These are phyloP conservation scores for Circaetus gallicus DNA, from an alignment of 2,113 vertebrate genomes.

Conservation along the genomic window DNA sequence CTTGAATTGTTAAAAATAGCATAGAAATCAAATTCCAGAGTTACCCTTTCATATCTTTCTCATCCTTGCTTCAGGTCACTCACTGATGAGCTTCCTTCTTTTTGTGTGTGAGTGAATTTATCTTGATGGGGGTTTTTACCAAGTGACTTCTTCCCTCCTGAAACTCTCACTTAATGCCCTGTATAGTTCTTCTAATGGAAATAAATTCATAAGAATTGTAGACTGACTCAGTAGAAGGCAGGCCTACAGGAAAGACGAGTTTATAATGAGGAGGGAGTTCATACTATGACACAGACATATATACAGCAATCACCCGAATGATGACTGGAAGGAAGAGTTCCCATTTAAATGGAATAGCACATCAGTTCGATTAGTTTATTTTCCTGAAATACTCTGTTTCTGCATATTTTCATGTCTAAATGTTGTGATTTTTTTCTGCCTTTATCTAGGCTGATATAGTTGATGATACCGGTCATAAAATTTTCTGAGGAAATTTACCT, in stretches of 20 bases:
- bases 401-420: background rate
- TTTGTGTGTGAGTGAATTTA: background rate
- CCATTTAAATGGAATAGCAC: background rate
- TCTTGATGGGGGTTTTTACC: background rate
- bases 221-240: background rate
- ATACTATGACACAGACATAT: background rate
- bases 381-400: background rate
- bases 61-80: background rate
- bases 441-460: background rate
- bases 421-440: background rate
- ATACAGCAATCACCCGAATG: fast-evolving
- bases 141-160: background rate
- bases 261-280: background rate
- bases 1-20: background rate
- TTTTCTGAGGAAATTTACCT: background rate
- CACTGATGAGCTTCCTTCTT: background rate
- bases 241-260: background rate
- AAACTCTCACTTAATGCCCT: background rate
- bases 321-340: background rate
- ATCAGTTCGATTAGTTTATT: background rate
- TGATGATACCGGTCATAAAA: background rate
- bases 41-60: background rate
- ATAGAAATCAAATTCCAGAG: background rate
- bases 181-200: background rate
- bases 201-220: background rate